Base-by-base conservation (phyloP, 1,140 invertebrate genomes). In the Conus ventricosus region DNA sequence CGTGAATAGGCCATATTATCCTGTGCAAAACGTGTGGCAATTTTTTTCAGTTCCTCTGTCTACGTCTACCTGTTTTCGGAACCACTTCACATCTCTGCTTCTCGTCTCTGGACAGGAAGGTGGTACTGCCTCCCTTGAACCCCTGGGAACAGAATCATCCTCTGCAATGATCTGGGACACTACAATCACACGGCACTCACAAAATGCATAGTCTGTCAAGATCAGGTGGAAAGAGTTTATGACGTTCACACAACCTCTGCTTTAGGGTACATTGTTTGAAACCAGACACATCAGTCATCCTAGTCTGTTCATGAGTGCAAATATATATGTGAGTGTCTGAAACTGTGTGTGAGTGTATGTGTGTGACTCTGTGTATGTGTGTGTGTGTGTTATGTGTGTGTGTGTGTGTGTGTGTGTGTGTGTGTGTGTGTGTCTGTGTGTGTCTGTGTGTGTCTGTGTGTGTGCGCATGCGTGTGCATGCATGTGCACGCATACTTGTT, bases 71-170 rank as follows among this genome's bases (percentile, higher is more conserved):
- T 89, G 90, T 91, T 91, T 90, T 92, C 7, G 91, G 91, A 17
- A 93, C 90, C 81, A 92, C 89, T 80, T 90, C 88, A 15, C 87
- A 25, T 53, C 71, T 67, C 55, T 90, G 83, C 10, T 88, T 71
- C 39, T 63, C 54, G 1, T 54, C 25, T n/a, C 8, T 6, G 39
- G 57, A 82, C 25, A 93, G 27, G 88, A 93, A 93, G 20, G 91
- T 93, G 76, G 92, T 93, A 55, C 86, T 89, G 3, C 92, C 92
- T 23, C 92, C 92, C 85, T 92, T 71, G 88, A 92, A 93, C 54
- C 91, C 92, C 92, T 93, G 88, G 17, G 67, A 55, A 57, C n/a
- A 75, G 71, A 17, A 76, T 63, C 4, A 67, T 27, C 17, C 8
- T 27, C 20, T 23, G 13, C 55, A 5, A 60, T 27, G 20, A 20